Evolutionary conservation across 2,797 vertebrate species (phyloP).

Genomic region (Pantherophis alleghaniensis): DNA sequence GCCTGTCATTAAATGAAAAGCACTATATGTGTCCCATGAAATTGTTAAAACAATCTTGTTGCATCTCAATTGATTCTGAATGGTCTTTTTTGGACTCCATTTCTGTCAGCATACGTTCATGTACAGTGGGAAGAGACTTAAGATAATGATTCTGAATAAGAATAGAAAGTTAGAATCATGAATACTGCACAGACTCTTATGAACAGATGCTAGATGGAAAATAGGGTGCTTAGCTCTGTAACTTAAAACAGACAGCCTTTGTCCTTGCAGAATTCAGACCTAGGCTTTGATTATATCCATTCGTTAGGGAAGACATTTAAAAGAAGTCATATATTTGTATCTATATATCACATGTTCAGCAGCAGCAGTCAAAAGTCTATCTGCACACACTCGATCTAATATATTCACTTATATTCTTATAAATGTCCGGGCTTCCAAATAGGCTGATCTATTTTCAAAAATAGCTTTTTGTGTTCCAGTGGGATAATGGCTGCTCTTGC

Average conservation of each 20-base stretch:
- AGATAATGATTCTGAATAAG: not conserved
- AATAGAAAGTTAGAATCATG: accelerated
- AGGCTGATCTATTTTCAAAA: slow-evolving; percentile 31
- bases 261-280: not conserved
- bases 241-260: slow-evolving; percentile 23
- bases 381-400: not conserved
- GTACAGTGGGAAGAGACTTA: not conserved
- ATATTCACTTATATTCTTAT: slow-evolving; percentile 31
- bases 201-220: not conserved
- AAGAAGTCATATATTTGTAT: not conserved
- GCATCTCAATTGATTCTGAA: not conserved
- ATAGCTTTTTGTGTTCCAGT: slow-evolving; percentile 10
- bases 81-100: not conserved
- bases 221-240: not conserved
- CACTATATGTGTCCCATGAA: not conserved
- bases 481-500: slow-evolving; percentile 34
- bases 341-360: slow-evolving; percentile 26
- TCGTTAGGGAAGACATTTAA: slow-evolving; percentile 15
- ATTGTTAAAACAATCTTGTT: not conserved
- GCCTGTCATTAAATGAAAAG: not conserved
- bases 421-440: slow-evolving; percentile 23
- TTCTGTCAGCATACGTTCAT: not conserved
- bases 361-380: not conserved
- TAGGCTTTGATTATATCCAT: accelerated
- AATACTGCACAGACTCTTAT: not conserved